A percentile compares a stretch with the other conserved stretches of the same genome.
Evolutionary conservation across 2,113 vertebrate genomes (phyloP).

Genomic region (Leptocoma aspasia): DNA sequence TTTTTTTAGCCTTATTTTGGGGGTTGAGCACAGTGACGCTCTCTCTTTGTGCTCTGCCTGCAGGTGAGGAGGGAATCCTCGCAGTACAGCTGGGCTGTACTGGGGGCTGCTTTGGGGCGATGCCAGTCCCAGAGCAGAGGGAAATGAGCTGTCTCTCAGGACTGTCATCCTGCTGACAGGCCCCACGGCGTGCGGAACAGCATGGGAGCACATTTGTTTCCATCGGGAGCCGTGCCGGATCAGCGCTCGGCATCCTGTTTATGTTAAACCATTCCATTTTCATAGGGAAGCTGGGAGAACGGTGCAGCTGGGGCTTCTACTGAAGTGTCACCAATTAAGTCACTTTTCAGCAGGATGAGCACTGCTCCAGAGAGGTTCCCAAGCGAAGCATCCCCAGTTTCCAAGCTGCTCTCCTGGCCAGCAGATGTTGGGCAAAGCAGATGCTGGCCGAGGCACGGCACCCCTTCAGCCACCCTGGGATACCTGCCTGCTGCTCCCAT

Average conservation of each 20-base stretch:
- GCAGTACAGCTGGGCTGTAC: not conserved
- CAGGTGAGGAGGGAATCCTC: not conserved
- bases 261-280: not conserved
- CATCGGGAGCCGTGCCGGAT: not conserved
- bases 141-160: not conserved
- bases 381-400: not conserved
- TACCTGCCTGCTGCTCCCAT: not conserved
- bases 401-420: not conserved
- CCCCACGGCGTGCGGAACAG: not conserved
- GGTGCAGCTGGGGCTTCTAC: not conserved
- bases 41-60: not conserved
- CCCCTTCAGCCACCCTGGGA: not conserved
- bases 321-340: not conserved
- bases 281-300: not conserved
- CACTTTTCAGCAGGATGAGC: not conserved
- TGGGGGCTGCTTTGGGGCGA: rapidly evolving
- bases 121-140: not conserved
- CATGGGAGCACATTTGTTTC: not conserved
- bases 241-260: not conserved
- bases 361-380: not conserved
- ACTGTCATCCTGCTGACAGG: slow-evolving; percentile 15
- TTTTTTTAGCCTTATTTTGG: not conserved
- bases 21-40: rapidly evolving
- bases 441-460: rapidly evolving
- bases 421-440: not conserved